Evolutionary conservation across 1,140 invertebrate genomes (phyloP), one percentile per base, ranked within the genome.

Genomic region (Lethrus apterus): DNA sequence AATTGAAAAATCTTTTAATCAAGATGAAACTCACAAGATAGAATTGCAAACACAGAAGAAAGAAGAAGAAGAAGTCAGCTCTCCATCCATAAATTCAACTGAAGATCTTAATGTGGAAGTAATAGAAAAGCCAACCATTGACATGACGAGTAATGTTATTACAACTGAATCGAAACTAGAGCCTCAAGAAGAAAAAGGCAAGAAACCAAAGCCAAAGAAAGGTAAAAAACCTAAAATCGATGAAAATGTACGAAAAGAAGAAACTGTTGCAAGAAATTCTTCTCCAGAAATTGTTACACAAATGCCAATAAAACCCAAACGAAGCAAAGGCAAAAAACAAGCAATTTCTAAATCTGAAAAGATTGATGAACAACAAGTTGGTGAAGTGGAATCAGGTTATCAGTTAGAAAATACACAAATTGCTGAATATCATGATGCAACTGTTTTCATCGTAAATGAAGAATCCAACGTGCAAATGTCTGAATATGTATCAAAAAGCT

Each of bases 11-110:
- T n/a, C 53, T 46, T 3, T 14, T 34, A 66, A 70, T 50, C 65
- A 67, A 48, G 68, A 69, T 56, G 68, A 68, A 47, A 67, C 68
- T 58, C 60, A 68, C 50, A 42, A 44, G 24, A 64, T 62, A 51
- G 63, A 62, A 42, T 64, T 63, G 47, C 47, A 42, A 8, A 43
- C 53, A n/a, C 60, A 68, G 21, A 29, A 46, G 4, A 14, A 55
- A 4, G 64, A 61, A 50, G 61, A n/a, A 3, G 15, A 10, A 32
- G 11, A 3, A 32, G 15, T 32, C n/a, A n/a, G n/a, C n/a, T n/a
- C n/a, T n/a, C n/a, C n/a, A n/a, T n/a, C n/a, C n/a, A n/a, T n/a
- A n/a, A n/a, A n/a, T n/a, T n/a, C n/a, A n/a, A n/a, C n/a, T n/a
- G n/a, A n/a, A n/a, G n/a, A n/a, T n/a, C n/a, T n/a, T n/a, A n/a